Evolutionary conservation across 2,113 vertebrate genomes (phyloP), one percentile per base, ranked within the genome.

Genomic region (Columbina picui): DNA sequence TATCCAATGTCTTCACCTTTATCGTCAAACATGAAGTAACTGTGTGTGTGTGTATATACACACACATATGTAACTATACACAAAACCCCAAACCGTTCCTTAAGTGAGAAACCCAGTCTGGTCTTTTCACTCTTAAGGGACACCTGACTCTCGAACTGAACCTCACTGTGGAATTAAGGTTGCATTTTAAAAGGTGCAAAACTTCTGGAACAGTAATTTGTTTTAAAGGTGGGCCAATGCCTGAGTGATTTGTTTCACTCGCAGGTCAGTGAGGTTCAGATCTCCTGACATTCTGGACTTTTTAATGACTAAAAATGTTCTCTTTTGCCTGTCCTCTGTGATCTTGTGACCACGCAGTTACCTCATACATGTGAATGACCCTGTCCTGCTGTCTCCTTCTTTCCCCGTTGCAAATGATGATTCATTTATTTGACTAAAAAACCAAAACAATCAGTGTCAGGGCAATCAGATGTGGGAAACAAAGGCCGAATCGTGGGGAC

Each of bases 21-120:
- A 36, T 7, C 13, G 14, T 7, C 4, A 68, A 39, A 38, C 5
- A 3, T 22, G 14, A 27, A 71, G 60, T 27, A 7, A 60, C 9
- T 2, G 0, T 14, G 7, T 53, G 2, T 68, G 20, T 2, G 0
- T 29, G 17, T 18, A 4, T 56, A 3, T 13, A 7, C 50, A 43
- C 4, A 67, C 52, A n/a, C n/a, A n/a, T n/a, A 27, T 1, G 1
- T 36, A 79, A 9, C 43, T 55, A 10, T 21, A 19, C 29, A n/a
- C 6, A 79, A 68, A 57, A 18, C 43, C 43, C 43, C 14, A 61
- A 32, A 15, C 5, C 3, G 19, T 74, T 59, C 8, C 16, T 84
- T 67, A 41, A 69, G 27, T 84, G 68, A 84, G 68, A 80, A 84
- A 73, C 7, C 8, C 61, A 69, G 57, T 11, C 15, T 2, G 3